A percentile compares a stretch with the other conserved stretches of the same genome.
Evolutionary conservation across 2,113 vertebrate genomes (phyloP).

Genomic region (Nibea albiflora): DNA sequence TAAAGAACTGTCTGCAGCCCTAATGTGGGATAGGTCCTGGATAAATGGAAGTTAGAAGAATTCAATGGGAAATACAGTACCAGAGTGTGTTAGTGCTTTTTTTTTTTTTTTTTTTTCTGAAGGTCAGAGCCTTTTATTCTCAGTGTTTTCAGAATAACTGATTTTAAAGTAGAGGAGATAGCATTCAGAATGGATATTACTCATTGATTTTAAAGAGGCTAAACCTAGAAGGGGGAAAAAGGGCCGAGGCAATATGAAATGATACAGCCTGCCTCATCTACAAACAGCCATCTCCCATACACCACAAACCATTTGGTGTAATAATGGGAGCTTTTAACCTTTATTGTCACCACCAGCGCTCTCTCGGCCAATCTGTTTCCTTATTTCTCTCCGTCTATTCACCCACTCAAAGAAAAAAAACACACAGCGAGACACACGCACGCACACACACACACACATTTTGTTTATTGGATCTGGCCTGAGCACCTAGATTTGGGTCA

Average conservation of each 20-base stretch:
- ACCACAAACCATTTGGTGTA: slow-evolving; percentile 51
- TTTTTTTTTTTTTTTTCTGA: slow-evolving; percentile 35
- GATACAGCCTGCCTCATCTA: slow-evolving; percentile 38
- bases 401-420: slow-evolving; percentile 32
- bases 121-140: slow-evolving; percentile 39
- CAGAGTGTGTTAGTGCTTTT: slow-evolving; percentile 4
- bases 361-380: slow-evolving; percentile 29
- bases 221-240: slow-evolving; percentile 21
- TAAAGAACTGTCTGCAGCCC: slow-evolving; percentile 46
- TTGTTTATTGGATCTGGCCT: slow-evolving; percentile 66
- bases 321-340: slow-evolving; percentile 66
- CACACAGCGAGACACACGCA: not conserved
- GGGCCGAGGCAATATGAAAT: slow-evolving; percentile 38
- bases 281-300: slow-evolving; percentile 41
- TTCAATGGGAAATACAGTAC: slow-evolving; percentile 1
- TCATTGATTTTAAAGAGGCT: slow-evolving; percentile 59
- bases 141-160: slow-evolving; percentile 34
- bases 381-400: slow-evolving; percentile 38
- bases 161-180: slow-evolving; percentile 45
- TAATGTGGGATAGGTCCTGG: slow-evolving; percentile 8
- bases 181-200: slow-evolving; percentile 42
- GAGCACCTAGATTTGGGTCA: slow-evolving; percentile 58
- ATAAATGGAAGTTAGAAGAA: slow-evolving; percentile 21
- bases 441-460: slow-evolving; percentile 8
- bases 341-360: slow-evolving; percentile 42